Percentiles rank a stretch among this genome's conserved stretches.
phyloP scores from a whole-genome alignment of 2,113 vertebrate genomes.

The Tachuris rubrigastra region DNA sequence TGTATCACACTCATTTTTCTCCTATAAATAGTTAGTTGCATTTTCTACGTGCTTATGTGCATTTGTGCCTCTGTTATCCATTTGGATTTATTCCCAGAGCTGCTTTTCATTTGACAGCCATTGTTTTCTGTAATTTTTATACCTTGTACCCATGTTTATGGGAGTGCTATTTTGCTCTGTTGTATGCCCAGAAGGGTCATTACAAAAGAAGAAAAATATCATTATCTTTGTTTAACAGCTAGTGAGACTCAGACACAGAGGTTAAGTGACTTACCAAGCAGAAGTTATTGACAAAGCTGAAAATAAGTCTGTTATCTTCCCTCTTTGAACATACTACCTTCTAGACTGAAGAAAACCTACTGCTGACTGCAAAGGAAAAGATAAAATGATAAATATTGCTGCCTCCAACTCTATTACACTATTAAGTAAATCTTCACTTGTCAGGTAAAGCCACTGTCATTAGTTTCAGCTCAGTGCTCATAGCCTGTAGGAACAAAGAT shows the following conservation, averaged over 20 bases:
- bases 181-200: neutral
- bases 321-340: neutral
- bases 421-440: constrained; percentile 68
- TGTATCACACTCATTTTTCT: neutral
- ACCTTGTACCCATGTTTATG: neutral
- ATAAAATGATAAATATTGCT: constrained; percentile 19
- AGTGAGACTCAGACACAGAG: neutral
- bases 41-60: neutral
- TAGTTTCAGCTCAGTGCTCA: constrained; percentile 73
- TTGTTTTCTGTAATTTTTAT: constrained; percentile 28
- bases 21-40: neutral
- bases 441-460: constrained; percentile 68
- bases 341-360: neutral
- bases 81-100: constrained; percentile 35
- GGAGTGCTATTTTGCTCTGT: neutral
- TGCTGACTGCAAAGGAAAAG: neutral
- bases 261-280: constrained; percentile 23
- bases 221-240: constrained; percentile 23
- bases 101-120: constrained; percentile 6
- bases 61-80: neutral
- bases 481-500: constrained; percentile 64
- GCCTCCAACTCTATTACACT: constrained; percentile 36
- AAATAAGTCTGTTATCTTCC: constrained; percentile 8
- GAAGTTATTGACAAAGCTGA: constrained; percentile 9
- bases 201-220: constrained; percentile 16